Evolutionary conservation across 2,888 invertebrate species (phyloP).

Genomic region (Hecatera dysodea): DNA sequence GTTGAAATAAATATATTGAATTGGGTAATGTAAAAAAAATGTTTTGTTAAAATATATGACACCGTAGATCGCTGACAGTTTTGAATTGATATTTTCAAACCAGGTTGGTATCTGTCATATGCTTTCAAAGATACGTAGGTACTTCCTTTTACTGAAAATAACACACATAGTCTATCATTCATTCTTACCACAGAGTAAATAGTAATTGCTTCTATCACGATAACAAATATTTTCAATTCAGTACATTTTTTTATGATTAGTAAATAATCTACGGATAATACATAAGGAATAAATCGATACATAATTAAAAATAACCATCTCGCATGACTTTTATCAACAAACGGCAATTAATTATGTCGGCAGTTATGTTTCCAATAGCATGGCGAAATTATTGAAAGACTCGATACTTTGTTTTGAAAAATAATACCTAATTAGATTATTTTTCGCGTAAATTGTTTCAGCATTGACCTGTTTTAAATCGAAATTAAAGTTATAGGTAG

Average conservation of each 20-base stretch:
- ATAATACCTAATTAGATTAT: constrained; percentile 9
- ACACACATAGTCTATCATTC: not conserved
- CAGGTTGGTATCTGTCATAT: not conserved
- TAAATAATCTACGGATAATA: too few species aligned
- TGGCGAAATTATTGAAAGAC: constrained; percentile 35
- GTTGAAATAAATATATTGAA: not conserved
- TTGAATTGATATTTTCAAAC: not conserved
- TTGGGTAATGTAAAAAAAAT: not conserved
- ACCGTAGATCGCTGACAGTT: not conserved
- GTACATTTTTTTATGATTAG: not conserved
- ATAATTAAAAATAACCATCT: not conserved
- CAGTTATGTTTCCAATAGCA: constrained; percentile 42
- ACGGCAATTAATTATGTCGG: constrained; percentile 27
- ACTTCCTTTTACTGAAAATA: not conserved
- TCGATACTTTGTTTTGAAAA: constrained; percentile 25
- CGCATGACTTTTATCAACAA: constrained; percentile 11
- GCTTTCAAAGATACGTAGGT: not conserved
- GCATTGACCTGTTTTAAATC: not conserved
- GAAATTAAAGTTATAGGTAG: not conserved
- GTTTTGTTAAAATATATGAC: not conserved
- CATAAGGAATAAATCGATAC: constrained; percentile 7
- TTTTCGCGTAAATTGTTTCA: constrained; percentile 13
- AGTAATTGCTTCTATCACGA: not conserved
- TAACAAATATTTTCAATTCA: not conserved
- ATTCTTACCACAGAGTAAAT: not conserved